A percentile compares a stretch with the other conserved stretches of the same genome.
phyloP scores from a whole-genome alignment of 1,140 invertebrate species.

The Protaetia brevitarsis region DNA sequence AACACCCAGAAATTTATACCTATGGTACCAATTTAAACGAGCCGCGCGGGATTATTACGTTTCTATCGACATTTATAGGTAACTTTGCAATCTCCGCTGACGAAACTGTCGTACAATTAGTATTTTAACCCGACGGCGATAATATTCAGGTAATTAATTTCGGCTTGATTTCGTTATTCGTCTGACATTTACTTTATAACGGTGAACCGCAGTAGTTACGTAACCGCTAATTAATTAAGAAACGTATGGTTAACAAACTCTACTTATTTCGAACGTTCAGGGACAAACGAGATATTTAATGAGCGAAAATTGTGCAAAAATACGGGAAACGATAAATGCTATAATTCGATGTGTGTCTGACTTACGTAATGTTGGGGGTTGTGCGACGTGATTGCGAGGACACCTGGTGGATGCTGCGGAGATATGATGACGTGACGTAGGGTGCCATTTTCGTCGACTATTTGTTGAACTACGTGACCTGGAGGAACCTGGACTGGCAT shows the following conservation, averaged over 20 bases:
- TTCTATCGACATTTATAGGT: too few relatives aligned
- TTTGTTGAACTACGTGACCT: slow-evolving; percentile 84
- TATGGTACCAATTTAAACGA: too few relatives aligned
- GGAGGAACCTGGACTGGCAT: slow-evolving; percentile 87
- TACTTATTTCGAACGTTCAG: too few relatives aligned
- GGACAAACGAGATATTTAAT: neutral
- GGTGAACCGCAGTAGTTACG: too few relatives aligned
- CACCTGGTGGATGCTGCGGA: slow-evolving; percentile 61
- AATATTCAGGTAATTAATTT: neutral
- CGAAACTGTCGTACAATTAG: neutral
- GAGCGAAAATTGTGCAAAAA: neutral
- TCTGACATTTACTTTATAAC: slow-evolving; percentile 9
- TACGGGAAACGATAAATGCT: neutral
- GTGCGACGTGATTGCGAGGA: slow-evolving; percentile 43
- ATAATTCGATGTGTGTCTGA: slow-evolving; percentile 26
- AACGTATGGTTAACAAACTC: neutral
- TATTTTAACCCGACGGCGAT: neutral
- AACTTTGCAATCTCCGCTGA: neutral
- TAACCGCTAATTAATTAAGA: neutral
- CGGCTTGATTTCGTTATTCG: neutral
- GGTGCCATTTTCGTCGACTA: slow-evolving; percentile 83
- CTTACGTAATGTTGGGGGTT: slow-evolving; percentile 62
- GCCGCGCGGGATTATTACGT: too few relatives aligned
- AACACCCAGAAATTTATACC: too few relatives aligned
- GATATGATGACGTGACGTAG: slow-evolving; percentile 82